Evolutionary conservation across 2,888 invertebrate genomes (phyloP).

Genomic region (Lasioglossum morio): DNA sequence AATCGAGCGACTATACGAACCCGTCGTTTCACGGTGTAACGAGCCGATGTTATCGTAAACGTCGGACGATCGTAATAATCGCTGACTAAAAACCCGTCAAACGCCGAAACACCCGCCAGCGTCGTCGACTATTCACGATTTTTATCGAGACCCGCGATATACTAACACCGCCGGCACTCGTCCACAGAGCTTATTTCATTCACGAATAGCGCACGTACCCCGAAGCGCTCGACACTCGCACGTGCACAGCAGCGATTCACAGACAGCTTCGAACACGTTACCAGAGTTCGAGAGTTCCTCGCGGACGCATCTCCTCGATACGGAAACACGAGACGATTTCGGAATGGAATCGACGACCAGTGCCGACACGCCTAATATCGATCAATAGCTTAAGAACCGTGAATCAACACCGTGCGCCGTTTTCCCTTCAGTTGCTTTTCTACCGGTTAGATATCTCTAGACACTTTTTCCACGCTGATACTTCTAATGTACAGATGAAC

Average conservation of each 20-base stretch:
- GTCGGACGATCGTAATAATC: constrained; percentile 34
- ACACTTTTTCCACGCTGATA: constrained; percentile 31
- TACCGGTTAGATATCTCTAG: constrained; percentile 42
- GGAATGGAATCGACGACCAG: constrained; percentile 20
- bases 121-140: constrained; percentile 13
- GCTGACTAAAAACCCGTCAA: constrained; percentile 8
- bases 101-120: no score
- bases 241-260: constrained; percentile 15
- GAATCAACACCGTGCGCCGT: constrained; percentile 36
- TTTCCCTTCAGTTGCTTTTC: constrained; percentile 44
- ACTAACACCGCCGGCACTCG: constrained; percentile 15
- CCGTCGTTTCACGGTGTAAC: constrained; percentile 31
- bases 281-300: no score
- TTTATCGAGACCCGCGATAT: neutral
- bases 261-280: neutral
- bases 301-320: neutral
- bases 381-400: constrained; percentile 42
- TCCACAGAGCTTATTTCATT: constrained; percentile 42
- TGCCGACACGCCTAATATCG: constrained; percentile 49
- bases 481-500: constrained; percentile 40
- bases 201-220: constrained; percentile 19
- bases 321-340: neutral
- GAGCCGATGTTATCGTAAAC: constrained; percentile 43
- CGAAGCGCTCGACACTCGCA: constrained; percentile 1
- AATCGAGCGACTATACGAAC: neutral